Percentiles rank a stretch among this genome's conserved stretches.
These are phyloP conservation scores for Rynchops niger DNA, from an alignment of 2,113 vertebrate species.

Conservation along the genomic window DNA sequence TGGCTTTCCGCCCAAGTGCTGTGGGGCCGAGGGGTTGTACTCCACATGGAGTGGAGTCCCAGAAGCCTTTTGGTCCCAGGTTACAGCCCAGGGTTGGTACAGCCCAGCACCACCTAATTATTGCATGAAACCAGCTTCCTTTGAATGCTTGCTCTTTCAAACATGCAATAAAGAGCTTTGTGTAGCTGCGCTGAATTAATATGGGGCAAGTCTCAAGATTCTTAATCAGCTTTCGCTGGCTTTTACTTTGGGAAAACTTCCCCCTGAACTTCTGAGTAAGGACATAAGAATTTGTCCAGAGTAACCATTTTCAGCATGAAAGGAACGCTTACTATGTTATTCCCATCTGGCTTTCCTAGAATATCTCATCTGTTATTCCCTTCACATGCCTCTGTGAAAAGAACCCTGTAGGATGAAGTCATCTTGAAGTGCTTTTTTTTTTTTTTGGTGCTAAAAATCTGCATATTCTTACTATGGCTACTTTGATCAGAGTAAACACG, in stretches of 20 bases:
- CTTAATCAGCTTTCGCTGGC: conserved; percentile 42
- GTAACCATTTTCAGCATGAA: conserved; percentile 63
- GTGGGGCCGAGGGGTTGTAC: fast-evolving
- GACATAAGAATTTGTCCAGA: conserved; percentile 58
- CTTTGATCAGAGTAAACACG: conserved; percentile 40
- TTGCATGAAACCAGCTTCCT: neutral
- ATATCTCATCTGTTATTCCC: conserved; percentile 67
- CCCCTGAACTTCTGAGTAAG: conserved; percentile 56
- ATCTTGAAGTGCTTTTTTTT: conserved; percentile 37
- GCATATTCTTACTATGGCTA: conserved; percentile 61
- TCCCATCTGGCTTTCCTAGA: conserved; percentile 69
- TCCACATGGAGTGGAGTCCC: neutral
- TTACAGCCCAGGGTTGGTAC: neutral
- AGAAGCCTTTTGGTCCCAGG: neutral
- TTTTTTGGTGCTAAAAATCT: conserved; percentile 53
- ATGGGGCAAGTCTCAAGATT: conserved; percentile 1
- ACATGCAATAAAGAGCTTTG: neutral
- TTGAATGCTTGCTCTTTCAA: conserved; percentile 25
- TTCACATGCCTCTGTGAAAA: conserved; percentile 60
- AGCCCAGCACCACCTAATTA: neutral
- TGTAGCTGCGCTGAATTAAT: neutral
- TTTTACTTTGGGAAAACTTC: conserved; percentile 56
- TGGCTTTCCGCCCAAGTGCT: neutral
- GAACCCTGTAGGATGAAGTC: conserved; percentile 56
- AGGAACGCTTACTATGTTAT: conserved; percentile 64